phyloP scores from a whole-genome alignment of 2,113 vertebrate species.

The Corvus hawaiiensis region DNA sequence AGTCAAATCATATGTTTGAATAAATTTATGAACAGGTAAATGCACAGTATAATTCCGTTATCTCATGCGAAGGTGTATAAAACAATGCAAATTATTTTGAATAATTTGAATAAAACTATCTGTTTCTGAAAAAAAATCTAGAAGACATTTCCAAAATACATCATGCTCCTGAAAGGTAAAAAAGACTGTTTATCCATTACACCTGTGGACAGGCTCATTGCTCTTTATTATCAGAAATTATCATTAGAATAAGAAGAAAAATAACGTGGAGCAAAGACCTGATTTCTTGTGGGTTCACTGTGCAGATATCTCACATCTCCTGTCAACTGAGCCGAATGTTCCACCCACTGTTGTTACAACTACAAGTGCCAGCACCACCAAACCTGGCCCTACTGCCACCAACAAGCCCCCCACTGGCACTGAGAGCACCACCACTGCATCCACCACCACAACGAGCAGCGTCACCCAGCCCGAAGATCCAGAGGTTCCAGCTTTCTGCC shows the following conservation, averaged over 20 bases:
- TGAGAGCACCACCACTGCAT: background rate
- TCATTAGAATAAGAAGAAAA: background rate
- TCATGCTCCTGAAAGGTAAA: background rate
- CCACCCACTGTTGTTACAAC: background rate
- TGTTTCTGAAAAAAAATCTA: background rate
- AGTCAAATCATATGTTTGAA: background rate
- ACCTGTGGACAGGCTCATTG: background rate
- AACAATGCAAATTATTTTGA: background rate
- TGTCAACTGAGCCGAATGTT: slow-evolving; percentile 37
- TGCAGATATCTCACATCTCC: slow-evolving; percentile 84
- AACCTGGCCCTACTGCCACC: background rate
- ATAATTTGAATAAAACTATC: background rate
- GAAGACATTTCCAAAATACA: background rate
- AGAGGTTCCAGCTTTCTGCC: slow-evolving; percentile 20
- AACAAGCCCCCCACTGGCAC: background rate
- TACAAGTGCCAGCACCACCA: background rate
- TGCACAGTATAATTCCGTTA: background rate
- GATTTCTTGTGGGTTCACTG: background rate
- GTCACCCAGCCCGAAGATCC: background rate
- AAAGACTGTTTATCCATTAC: background rate
- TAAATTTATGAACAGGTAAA: background rate
- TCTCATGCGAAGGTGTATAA: background rate
- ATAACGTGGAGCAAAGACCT: background rate
- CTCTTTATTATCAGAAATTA: background rate
- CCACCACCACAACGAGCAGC: background rate